phyloP scores from a whole-genome alignment of 2,113 vertebrate species.

The Poeciliopsis occidentalis region DNA sequence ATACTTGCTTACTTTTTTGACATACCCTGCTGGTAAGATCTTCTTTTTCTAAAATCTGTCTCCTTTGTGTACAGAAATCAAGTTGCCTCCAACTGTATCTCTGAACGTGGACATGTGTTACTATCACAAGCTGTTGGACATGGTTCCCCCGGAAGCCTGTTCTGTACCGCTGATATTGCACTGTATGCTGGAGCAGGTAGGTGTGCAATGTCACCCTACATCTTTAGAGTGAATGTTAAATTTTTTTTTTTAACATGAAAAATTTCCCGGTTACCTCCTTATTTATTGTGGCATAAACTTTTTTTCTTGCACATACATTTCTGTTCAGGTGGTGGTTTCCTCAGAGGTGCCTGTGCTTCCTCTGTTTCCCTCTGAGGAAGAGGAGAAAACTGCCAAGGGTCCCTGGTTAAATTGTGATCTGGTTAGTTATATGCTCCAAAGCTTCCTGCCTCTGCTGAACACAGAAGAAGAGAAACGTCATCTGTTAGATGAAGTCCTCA shows the following conservation, averaged over 20 bases:
- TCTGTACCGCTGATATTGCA: conserved; percentile 88
- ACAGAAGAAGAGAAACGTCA: conserved; percentile 72
- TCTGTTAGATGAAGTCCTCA: conserved; percentile 42
- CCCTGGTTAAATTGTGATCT: conserved; percentile 73
- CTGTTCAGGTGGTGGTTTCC: conserved; percentile 82
- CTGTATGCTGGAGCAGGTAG: conserved; percentile 92
- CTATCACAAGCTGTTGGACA: conserved; percentile 85
- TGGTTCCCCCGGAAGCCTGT: conserved; percentile 82
- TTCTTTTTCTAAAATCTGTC: background rate
- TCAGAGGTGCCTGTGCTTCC: conserved; percentile 72
- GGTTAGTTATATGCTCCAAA: conserved; percentile 78
- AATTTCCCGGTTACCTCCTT: background rate
- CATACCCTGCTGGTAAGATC: background rate
- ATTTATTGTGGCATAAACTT: background rate
- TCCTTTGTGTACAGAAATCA: conserved; percentile 36
- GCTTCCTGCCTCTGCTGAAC: conserved; percentile 77
- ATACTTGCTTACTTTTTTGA: background rate
- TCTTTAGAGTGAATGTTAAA: background rate
- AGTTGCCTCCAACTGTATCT: conserved; percentile 26
- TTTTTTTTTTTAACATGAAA: too few relatives aligned
- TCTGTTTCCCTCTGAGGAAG: conserved; percentile 36
- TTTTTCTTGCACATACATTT: conserved; percentile 11
- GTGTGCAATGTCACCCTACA: background rate
- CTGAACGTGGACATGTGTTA: conserved; percentile 83
- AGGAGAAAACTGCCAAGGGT: conserved; percentile 24